Conservation (phyloP, 1,140 invertebrate species). For the Drosophila repleta region DNA sequence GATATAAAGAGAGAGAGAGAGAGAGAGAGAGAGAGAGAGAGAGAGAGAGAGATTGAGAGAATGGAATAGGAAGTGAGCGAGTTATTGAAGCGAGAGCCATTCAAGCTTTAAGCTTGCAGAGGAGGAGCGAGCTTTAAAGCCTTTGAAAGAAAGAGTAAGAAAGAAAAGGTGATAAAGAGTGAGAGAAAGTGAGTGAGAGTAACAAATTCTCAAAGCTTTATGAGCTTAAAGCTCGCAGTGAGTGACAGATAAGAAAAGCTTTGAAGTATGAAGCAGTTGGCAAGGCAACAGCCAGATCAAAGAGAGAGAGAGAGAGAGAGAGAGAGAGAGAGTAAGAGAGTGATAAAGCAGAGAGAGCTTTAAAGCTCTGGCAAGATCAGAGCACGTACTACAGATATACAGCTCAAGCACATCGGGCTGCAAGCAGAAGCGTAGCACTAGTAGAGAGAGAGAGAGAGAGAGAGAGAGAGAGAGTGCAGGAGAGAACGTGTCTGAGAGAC, state of each 20-base stretch:
- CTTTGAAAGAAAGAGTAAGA: slow-evolving; percentile 4
- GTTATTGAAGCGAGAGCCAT: slow-evolving; percentile 4
- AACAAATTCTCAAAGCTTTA: neutral
- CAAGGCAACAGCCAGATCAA: neutral
- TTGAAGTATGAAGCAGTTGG: neutral
- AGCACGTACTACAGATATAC: neutral
- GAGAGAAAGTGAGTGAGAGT: slow-evolving; percentile 25
- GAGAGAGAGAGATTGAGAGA: no score
- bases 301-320: slow-evolving; percentile 10
- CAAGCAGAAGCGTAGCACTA: slow-evolving; percentile 46
- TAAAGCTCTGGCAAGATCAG: slow-evolving; percentile 10
- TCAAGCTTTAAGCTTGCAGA: neutral
- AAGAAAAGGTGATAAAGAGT: neutral
- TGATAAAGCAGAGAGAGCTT: neutral
- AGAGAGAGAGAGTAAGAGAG: neutral
- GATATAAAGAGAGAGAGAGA: slow-evolving; percentile 17
- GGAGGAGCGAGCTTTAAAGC: slow-evolving; percentile 2
- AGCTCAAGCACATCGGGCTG: slow-evolving; percentile 26
- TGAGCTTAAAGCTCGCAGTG: neutral
- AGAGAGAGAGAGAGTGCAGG: slow-evolving; percentile 1
- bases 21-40: slow-evolving; percentile 3
- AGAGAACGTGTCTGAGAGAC: slow-evolving; percentile 22
- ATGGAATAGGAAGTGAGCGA: neutral
- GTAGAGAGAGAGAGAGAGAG: neutral
- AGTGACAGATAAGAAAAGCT: neutral